phyloP scores from a whole-genome alignment of 1,140 invertebrate species.

The Glossosoma conforme region DNA sequence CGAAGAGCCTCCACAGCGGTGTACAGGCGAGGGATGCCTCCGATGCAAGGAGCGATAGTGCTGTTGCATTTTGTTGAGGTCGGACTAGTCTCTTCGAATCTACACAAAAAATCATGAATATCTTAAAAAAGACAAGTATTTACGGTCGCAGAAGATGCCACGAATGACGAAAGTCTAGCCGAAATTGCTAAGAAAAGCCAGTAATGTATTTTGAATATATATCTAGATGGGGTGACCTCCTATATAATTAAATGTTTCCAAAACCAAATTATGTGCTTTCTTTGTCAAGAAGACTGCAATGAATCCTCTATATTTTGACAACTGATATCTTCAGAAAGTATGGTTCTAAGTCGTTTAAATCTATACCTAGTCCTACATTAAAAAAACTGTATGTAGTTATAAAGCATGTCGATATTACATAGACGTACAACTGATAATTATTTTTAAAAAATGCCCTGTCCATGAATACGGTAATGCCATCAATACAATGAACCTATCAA shows the following conservation, averaged over 20 bases:
- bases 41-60: conserved; percentile 52
- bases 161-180: neutral
- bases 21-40: conserved; percentile 67
- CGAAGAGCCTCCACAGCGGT: conserved; percentile 51
- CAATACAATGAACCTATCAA: too few species aligned
- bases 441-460: too few species aligned
- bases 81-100: conserved; percentile 65
- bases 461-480: too few species aligned
- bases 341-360: too few species aligned
- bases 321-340: too few species aligned
- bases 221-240: neutral
- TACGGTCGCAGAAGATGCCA: neutral
- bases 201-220: neutral
- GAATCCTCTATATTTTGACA: too few species aligned
- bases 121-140: conserved; percentile 1
- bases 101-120: conserved; percentile 33
- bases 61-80: conserved; percentile 57
- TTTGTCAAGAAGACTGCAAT: neutral
- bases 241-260: neutral
- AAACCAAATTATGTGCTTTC: neutral
- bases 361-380: too few species aligned
- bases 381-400: too few species aligned
- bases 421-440: too few species aligned
- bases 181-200: neutral
- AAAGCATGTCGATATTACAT: too few species aligned